Percentiles rank a stretch among this genome's conserved stretches.
Evolutionary conservation across 1,140 invertebrate species (phyloP).

Genomic region (Heliconius eleuchia): DNA sequence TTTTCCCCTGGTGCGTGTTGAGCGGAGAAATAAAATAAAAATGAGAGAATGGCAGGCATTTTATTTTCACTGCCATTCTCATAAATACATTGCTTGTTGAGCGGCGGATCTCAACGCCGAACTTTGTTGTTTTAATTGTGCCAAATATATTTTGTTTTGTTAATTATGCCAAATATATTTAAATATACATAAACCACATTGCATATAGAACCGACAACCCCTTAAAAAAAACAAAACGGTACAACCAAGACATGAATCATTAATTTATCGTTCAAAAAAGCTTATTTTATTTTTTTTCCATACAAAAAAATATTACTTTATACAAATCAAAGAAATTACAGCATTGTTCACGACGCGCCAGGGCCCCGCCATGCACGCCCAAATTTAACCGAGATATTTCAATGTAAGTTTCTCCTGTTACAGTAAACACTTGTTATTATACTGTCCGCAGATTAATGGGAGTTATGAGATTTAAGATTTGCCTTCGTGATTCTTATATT

Average conservation of each 20-base stretch:
- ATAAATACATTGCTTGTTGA: too few species aligned
- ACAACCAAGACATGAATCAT: background rate
- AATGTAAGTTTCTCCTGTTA: background rate
- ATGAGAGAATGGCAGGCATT: too few species aligned
- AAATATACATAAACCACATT: too few species aligned
- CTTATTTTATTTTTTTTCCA: background rate
- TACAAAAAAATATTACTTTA: background rate
- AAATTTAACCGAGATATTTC: background rate
- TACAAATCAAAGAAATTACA: background rate
- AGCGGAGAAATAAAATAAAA: too few species aligned
- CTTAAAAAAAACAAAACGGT: background rate
- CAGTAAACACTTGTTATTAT: slow-evolving; percentile 5
- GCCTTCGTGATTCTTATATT: too few species aligned
- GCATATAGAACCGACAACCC: too few species aligned
- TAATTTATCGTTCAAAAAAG: background rate
- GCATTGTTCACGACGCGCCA: background rate
- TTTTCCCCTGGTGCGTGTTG: too few species aligned
- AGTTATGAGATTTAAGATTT: background rate
- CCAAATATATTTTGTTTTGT: too few species aligned
- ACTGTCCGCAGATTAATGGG: background rate
- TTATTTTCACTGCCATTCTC: too few species aligned
- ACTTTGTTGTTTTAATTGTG: too few species aligned
- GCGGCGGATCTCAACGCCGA: too few species aligned
- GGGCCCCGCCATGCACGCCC: background rate
- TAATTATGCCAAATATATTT: too few species aligned